A percentile compares a stretch with the other conserved stretches of the same genome.
phyloP scores from a whole-genome alignment of 1,140 invertebrate species.

The Tetraneura akinire region DNA sequence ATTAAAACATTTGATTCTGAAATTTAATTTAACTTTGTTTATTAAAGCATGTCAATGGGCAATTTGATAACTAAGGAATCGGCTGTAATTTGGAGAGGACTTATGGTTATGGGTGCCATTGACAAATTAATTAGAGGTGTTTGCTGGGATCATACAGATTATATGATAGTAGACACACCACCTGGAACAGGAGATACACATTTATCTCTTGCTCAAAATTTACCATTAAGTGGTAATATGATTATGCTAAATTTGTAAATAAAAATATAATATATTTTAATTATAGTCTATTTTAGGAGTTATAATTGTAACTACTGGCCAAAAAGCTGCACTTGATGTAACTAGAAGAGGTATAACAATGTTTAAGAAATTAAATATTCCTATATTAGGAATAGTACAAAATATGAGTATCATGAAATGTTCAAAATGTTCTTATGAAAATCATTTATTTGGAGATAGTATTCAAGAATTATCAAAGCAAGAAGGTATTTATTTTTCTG shows the following conservation, averaged over 20 bases:
- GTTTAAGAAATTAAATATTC: conserved; percentile 78
- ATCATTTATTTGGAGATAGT: conserved; percentile 67
- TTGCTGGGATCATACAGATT: conserved; percentile 78
- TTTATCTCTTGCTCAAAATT: conserved; percentile 82
- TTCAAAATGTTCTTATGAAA: conserved; percentile 67
- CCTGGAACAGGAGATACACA: conserved; percentile 91
- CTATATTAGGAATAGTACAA: conserved; percentile 78
- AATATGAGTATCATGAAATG: conserved; percentile 82
- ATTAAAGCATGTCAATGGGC: conserved; percentile 84
- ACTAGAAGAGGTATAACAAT: conserved; percentile 77
- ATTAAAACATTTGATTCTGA: not conserved
- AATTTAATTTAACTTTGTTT: not conserved
- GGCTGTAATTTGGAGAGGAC: conserved; percentile 84
- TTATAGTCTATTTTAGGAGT: conserved; percentile 62
- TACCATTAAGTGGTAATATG: conserved; percentile 73
- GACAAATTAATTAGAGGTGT: conserved; percentile 81
- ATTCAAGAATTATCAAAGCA: conserved; percentile 61
- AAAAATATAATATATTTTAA: not conserved
- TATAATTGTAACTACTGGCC: conserved; percentile 82
- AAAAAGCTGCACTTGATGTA: conserved; percentile 78
- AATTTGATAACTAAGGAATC: conserved; percentile 77
- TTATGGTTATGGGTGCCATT: conserved; percentile 93
- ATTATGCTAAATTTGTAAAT: not conserved
- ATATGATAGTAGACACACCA: conserved; percentile 84
- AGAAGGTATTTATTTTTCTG: conserved; percentile 55